These are phyloP conservation scores for Matsumurasca onukii DNA, from an alignment of 1,140 invertebrate species.

Conservation along the genomic window DNA sequence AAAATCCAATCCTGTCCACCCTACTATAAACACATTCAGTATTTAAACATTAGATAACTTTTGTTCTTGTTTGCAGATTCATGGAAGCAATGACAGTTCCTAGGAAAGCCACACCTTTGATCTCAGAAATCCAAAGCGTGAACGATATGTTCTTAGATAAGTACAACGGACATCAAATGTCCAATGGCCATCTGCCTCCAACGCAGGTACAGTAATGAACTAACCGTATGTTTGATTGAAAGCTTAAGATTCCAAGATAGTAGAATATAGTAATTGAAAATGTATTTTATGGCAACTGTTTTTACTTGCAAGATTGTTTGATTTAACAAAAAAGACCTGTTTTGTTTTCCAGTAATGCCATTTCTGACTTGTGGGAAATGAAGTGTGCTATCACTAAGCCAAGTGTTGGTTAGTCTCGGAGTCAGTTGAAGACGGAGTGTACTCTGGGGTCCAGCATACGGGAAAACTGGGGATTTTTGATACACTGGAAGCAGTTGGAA, in stretches of 20 bases:
- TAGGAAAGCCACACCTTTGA: constrained; percentile 38
- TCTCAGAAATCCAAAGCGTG: constrained; percentile 22
- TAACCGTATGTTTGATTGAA: no score
- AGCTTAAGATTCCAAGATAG: not conserved
- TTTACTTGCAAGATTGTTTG: constrained; percentile 18
- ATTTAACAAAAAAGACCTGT: constrained; percentile 27
- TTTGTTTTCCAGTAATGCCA: no score
- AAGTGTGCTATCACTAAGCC: no score
- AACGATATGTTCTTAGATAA: constrained; percentile 45
- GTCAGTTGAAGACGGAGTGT: no score
- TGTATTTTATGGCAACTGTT: not conserved
- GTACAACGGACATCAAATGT: constrained; percentile 46
- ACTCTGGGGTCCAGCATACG: no score
- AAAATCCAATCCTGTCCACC: no score
- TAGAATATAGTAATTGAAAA: not conserved
- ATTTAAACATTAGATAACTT: no score
- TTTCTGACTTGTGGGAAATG: no score
- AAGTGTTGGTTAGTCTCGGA: no score
- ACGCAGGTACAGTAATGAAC: constrained; percentile 47
- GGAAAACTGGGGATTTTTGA: no score
- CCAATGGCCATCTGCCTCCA: constrained; percentile 47
- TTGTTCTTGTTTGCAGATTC: constrained; percentile 49
- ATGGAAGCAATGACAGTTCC: constrained; percentile 44
- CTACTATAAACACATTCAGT: no score
- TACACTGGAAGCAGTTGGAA: no score